phyloP scores from a whole-genome alignment of 2,797 vertebrate species.

The Sebastes trivittatus region DNA sequence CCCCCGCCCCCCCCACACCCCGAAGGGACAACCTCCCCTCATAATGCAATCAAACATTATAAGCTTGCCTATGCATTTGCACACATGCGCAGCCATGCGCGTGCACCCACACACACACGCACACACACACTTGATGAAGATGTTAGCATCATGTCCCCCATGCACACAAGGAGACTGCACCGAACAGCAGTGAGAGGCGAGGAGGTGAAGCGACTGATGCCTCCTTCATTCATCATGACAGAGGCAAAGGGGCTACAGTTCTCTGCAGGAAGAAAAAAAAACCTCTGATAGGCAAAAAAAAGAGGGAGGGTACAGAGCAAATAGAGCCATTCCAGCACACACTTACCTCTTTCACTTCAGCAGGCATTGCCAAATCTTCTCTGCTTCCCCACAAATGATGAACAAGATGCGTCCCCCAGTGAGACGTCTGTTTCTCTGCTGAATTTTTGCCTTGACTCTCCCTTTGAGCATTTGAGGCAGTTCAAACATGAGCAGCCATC shows the following conservation, averaged over 20 bases:
- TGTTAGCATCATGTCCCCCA: constrained; percentile 66
- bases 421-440: constrained; percentile 55
- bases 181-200: constrained; percentile 56
- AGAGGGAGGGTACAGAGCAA: constrained; percentile 63
- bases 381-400: constrained; percentile 67
- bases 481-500: constrained; percentile 82
- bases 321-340: constrained; percentile 71
- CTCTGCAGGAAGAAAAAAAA: constrained; percentile 60
- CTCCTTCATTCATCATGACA: constrained; percentile 73
- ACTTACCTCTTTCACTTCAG: constrained; percentile 85
- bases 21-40: constrained; percentile 49
- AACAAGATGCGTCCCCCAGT: constrained; percentile 62
- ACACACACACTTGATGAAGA: constrained; percentile 57
- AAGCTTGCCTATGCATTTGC: constrained; percentile 39
- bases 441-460: constrained; percentile 53
- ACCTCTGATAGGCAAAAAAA: constrained; percentile 45
- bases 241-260: constrained; percentile 56
- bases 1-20: constrained; percentile 2
- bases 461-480: constrained; percentile 72
- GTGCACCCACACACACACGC: not conserved
- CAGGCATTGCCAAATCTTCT: constrained; percentile 79
- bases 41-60: constrained; percentile 60
- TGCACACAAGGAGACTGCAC: constrained; percentile 76
- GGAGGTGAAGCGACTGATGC: constrained; percentile 54
- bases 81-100: constrained; percentile 22